phyloP scores from a whole-genome alignment of 2,888 invertebrate genomes.

The Orchestes rusci region DNA sequence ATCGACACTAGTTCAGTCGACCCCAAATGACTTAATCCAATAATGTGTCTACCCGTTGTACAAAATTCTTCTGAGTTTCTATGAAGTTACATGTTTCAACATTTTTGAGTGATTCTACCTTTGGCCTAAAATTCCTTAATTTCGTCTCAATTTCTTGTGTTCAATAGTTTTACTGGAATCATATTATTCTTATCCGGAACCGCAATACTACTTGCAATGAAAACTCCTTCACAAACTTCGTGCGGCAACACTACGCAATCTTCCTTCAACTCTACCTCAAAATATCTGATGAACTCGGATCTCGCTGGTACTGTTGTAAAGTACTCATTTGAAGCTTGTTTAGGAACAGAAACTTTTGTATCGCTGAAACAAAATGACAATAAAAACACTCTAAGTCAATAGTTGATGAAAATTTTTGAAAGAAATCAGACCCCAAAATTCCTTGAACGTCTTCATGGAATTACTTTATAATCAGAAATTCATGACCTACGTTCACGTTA shows the following conservation, averaged over 20 bases:
- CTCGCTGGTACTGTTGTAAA: background rate
- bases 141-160: background rate
- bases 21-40: background rate
- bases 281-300: background rate
- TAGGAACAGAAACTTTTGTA: background rate
- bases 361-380: background rate
- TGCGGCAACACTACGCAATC: conserved; percentile 1
- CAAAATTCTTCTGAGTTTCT: background rate
- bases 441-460: background rate
- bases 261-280: background rate
- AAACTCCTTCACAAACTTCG: conserved; percentile 14
- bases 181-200: background rate
- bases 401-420: background rate
- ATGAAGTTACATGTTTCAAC: background rate
- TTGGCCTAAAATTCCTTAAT: conserved; percentile 7
- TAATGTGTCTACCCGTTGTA: background rate
- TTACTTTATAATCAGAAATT: background rate
- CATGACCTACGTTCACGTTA: background rate
- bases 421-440: background rate
- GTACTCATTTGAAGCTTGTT: background rate
- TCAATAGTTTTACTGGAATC: conserved; percentile 2
- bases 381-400: background rate
- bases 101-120: background rate
- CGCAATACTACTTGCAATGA: background rate
- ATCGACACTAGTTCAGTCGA: background rate